A percentile compares a stretch with the other conserved stretches of the same genome.
These are phyloP conservation scores for Semotilus atromaculatus DNA, from an alignment of 2,797 vertebrate genomes.

Conservation along the genomic window DNA sequence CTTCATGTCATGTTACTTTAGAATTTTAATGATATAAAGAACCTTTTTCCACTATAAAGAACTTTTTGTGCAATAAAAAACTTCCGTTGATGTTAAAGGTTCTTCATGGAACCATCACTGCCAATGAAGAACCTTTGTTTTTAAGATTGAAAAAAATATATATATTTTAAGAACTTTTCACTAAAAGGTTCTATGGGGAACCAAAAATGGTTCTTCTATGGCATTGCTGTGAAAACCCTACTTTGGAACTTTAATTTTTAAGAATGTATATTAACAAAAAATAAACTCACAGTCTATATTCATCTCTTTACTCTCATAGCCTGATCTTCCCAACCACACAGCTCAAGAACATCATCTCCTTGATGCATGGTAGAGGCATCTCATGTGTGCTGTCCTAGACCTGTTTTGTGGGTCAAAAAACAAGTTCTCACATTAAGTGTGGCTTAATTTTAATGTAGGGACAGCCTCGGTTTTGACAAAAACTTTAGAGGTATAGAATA, in stretches of 20 bases:
- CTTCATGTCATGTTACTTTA: no score
- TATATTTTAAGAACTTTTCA: background rate
- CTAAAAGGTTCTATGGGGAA: background rate
- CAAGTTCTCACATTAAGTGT: slow-evolving; percentile 13
- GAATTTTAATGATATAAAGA: background rate
- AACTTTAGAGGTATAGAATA: slow-evolving; percentile 47
- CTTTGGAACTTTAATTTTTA: background rate
- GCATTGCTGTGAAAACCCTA: background rate
- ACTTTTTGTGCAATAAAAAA: background rate
- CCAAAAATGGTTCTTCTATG: background rate
- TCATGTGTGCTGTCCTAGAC: background rate
- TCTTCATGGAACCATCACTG: background rate
- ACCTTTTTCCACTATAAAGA: background rate
- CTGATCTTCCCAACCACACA: background rate
- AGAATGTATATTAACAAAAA: background rate
- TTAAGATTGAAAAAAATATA: background rate
- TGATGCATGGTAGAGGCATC: background rate
- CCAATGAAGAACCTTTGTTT: background rate
- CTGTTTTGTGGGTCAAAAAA: slow-evolving; percentile 21
- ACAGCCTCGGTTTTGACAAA: slow-evolving; percentile 8
- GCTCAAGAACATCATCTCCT: slow-evolving; percentile 8
- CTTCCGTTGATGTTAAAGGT: background rate
- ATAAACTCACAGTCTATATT: background rate
- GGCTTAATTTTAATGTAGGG: background rate
- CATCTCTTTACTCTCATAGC: background rate